Conservation (phyloP, 1,140 invertebrate genomes). For the Phymastichus coffea region DNA sequence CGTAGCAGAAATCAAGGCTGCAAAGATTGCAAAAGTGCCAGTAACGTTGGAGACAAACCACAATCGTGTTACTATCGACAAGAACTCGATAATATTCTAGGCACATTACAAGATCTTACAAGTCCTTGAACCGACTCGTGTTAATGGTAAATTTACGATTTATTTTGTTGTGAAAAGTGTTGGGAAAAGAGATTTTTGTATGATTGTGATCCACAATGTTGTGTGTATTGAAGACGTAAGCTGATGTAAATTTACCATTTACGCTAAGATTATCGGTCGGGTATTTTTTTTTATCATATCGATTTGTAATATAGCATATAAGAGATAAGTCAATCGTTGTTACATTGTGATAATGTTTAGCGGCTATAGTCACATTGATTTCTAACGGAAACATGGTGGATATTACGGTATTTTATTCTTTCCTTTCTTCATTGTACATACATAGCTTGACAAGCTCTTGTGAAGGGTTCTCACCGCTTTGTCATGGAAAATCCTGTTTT, state of each 20-base stretch:
- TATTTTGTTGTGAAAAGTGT: no score
- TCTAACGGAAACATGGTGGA: constrained; percentile 6
- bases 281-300: no score
- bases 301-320: constrained; percentile 10
- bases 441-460: no score
- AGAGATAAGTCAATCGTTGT: constrained; percentile 13
- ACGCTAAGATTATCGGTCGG: no score
- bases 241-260: no score
- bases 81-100: constrained; percentile 56
- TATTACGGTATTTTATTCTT: constrained; percentile 6
- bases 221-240: no score
- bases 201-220: no score
- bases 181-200: no score
- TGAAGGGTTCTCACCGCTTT: not conserved
- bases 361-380: constrained; percentile 9
- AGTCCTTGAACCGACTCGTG: no score
- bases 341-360: constrained; percentile 24
- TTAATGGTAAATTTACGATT: no score
- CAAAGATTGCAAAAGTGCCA: constrained; percentile 40
- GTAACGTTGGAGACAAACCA: constrained; percentile 37
- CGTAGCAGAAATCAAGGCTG: constrained; percentile 47
- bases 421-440: constrained; percentile 24
- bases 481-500: not conserved
- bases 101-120: constrained; percentile 52
- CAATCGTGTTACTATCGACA: constrained; percentile 57